phyloP scores from a whole-genome alignment of 2,888 invertebrate genomes.

The Lasius fuliginosus region DNA sequence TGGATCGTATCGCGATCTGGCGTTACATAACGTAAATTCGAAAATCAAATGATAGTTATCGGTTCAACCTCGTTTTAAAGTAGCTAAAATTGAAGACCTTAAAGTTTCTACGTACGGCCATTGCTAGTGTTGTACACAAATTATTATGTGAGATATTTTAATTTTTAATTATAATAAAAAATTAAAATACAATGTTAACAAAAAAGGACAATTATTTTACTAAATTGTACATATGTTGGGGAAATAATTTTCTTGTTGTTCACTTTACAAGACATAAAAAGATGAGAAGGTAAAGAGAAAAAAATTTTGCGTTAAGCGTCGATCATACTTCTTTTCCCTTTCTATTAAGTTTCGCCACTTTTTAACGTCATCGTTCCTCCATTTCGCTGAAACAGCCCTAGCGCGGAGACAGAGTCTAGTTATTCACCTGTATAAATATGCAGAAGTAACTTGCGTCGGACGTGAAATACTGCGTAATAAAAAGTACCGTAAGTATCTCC shows the following conservation, averaged over 20 bases:
- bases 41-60: constrained; percentile 33
- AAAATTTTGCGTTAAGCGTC: constrained; percentile 15
- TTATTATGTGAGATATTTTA: not conserved
- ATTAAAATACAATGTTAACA: not conserved
- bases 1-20: not conserved
- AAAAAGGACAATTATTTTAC: not conserved
- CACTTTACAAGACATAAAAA: not conserved
- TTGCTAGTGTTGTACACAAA: not conserved
- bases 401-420: constrained; percentile 72
- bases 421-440: constrained; percentile 82
- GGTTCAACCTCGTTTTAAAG: constrained; percentile 30
- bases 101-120: not conserved
- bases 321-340: constrained; percentile 57
- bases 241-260: constrained; percentile 11
- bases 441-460: constrained; percentile 79
- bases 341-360: constrained; percentile 62
- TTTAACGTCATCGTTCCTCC: constrained; percentile 46
- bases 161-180: constrained; percentile 7
- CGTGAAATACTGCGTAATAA: constrained; percentile 84
- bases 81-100: constrained; percentile 8
- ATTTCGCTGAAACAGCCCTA: constrained; percentile 46
- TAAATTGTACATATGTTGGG: not conserved
- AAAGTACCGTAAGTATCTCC: constrained; percentile 81
- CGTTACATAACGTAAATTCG: constrained; percentile 32
- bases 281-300: not conserved